Percentiles rank a stretch among this genome's conserved stretches.
Evolutionary conservation across 2,113 vertebrate genomes (phyloP).

Genomic region (Callipepla squamata): DNA sequence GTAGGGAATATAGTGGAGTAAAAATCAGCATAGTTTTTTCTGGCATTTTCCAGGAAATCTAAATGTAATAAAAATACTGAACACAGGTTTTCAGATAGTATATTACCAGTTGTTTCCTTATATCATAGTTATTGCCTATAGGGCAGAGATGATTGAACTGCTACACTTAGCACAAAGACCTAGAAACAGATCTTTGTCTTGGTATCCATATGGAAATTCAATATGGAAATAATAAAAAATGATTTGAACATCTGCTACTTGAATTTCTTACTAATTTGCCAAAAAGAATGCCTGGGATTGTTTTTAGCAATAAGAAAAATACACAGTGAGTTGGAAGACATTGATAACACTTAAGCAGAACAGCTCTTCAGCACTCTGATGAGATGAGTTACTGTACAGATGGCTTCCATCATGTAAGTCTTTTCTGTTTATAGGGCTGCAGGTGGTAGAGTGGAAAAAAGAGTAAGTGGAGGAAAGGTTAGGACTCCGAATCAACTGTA

Average conservation of each 20-base stretch:
- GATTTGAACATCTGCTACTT: constrained; percentile 75
- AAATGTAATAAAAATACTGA: constrained; percentile 2
- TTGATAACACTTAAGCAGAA: constrained; percentile 70
- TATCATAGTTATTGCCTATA: neutral
- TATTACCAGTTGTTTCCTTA: constrained; percentile 22
- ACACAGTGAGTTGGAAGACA: constrained; percentile 69
- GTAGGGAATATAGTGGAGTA: constrained; percentile 22
- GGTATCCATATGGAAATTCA: constrained; percentile 57
- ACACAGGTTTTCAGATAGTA: constrained; percentile 14
- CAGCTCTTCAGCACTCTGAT: constrained; percentile 68
- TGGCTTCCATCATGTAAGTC: constrained; percentile 71
- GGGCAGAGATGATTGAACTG: constrained; percentile 32
- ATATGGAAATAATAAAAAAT: constrained; percentile 56
- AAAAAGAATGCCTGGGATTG: constrained; percentile 70
- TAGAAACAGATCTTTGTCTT: constrained; percentile 36
- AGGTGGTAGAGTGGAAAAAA: constrained; percentile 70
- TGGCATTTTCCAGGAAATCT: constrained; percentile 3
- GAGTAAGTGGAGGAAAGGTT: constrained; percentile 70
- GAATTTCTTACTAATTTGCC: constrained; percentile 66
- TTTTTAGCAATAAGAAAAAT: constrained; percentile 75
- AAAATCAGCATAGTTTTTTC: neutral
- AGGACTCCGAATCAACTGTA: constrained; percentile 51
- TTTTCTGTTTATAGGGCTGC: constrained; percentile 71
- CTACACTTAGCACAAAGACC: constrained; percentile 38
- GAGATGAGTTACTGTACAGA: constrained; percentile 76